These are phyloP conservation scores for Exocentrus adspersus DNA, from an alignment of 2,888 invertebrate species.

Conservation along the genomic window DNA sequence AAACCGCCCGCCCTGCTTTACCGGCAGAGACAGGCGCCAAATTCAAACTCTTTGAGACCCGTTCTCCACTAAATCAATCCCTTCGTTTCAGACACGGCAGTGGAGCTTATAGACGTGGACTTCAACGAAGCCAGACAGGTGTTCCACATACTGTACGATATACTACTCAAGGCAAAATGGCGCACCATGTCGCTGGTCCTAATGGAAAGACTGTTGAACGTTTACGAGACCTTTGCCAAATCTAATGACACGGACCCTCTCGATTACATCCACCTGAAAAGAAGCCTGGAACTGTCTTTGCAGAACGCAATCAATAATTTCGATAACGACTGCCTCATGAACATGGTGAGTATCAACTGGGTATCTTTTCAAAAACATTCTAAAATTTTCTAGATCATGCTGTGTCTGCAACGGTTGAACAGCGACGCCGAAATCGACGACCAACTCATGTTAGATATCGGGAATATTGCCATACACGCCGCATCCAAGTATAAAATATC, in stretches of 20 bases:
- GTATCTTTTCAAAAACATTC: too few relatives aligned
- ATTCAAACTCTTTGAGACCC: background rate
- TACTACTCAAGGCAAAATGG: conserved; percentile 65
- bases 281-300: conserved; percentile 68
- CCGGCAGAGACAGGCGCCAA: too few relatives aligned
- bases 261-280: conserved; percentile 60
- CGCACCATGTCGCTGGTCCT: conserved; percentile 61
- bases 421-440: background rate
- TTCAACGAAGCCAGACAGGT: conserved; percentile 62
- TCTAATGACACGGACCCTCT: conserved; percentile 39
- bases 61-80: background rate
- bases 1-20: too few relatives aligned
- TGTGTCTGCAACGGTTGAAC: background rate
- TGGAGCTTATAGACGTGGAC: background rate
- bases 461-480: background rate
- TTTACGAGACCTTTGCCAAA: conserved; percentile 60
- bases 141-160: conserved; percentile 65
- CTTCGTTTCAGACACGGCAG: conserved; percentile 37
- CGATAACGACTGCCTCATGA: conserved; percentile 33
- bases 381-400: background rate
- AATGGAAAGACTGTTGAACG: conserved; percentile 60
- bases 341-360: background rate
- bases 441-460: background rate
- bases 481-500: background rate
- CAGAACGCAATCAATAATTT: conserved; percentile 66